Evolutionary conservation across 2,113 vertebrate species (phyloP), one percentile per base, ranked within the genome.

Genomic region (Odocoileus hemionus): DNA sequence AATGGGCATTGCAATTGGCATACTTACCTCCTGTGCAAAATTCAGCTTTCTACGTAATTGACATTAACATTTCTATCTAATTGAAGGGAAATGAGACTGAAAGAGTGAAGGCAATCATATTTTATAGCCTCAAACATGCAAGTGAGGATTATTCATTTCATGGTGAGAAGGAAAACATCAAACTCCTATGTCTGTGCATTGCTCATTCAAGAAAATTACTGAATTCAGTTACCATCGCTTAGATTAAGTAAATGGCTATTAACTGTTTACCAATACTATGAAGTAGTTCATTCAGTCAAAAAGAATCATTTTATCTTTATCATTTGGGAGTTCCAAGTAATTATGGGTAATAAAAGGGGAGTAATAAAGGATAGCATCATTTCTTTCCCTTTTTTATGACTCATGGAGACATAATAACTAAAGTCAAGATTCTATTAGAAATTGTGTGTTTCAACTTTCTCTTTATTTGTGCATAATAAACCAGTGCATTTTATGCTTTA

Each of bases 401-500:
- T 67, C 15, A 70, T 28, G 15, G 26, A 94, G n/a, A 92, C 79
- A 95, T 89, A 87, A 94, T 91, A 94, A 92, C 67, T 95, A 96
- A 96, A 94, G 89, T 74, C 16, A 97, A 92, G 89, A 98, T 89
- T 96, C 89, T 94, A 67, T 96, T 94, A 28, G 1, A 33, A 98
- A 97, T 33, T 98, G 93, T 96, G 50, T 96, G 88, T 95, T 98
- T 98, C 96, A 96, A 97, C 95, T 92, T 83, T 94, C 45, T 94
- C 50, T 97, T 96, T 94, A 92, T 98, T 93, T 97, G 91, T 95
- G 92, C 96, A 74, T 97, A 98, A 97, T 98, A 98, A 93, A 97
- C 90, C 95, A 98, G 88, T 97, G 91, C 97, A 97, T 97, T 98
- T 96, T 97, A 97, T 98, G 79, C 97, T 98, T 98, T 98, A 98